Conservation (phyloP, 2,113 vertebrate genomes). For the Riparia riparia region DNA sequence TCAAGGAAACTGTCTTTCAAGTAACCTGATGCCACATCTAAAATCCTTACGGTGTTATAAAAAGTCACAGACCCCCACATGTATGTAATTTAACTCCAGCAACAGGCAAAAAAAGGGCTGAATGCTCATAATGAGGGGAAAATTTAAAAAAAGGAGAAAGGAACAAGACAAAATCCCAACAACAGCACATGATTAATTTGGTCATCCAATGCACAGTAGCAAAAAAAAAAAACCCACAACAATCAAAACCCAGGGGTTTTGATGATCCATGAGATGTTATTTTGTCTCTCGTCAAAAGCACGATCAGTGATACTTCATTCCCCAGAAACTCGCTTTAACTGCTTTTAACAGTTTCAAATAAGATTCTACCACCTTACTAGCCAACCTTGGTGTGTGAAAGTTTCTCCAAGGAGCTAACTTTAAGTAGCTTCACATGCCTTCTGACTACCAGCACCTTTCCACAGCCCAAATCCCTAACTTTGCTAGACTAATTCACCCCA, state of each 20-base stretch:
- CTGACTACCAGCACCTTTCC: neutral
- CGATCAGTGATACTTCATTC: neutral
- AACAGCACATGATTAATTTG: neutral
- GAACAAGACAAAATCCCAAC: neutral
- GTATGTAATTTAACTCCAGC: accelerated
- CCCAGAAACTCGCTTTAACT: neutral
- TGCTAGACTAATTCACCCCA: neutral
- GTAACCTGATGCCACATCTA: neutral
- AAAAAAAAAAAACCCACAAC: neutral
- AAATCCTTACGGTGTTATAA: neutral
- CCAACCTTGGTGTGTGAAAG: neutral
- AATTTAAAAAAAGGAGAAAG: neutral
- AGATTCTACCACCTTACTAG: neutral
- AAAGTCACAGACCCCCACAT: neutral
- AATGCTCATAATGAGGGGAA: neutral
- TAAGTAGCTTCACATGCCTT: neutral
- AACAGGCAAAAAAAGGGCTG: neutral
- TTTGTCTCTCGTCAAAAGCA: neutral
- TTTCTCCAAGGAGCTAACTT: neutral
- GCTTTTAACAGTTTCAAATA: neutral
- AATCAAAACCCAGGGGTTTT: neutral
- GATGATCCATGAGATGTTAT: neutral
- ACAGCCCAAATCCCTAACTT: neutral
- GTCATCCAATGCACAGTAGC: neutral
- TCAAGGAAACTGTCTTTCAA: neutral